phyloP scores from a whole-genome alignment of 2,888 invertebrate species.

The Colostygia pectinataria region DNA sequence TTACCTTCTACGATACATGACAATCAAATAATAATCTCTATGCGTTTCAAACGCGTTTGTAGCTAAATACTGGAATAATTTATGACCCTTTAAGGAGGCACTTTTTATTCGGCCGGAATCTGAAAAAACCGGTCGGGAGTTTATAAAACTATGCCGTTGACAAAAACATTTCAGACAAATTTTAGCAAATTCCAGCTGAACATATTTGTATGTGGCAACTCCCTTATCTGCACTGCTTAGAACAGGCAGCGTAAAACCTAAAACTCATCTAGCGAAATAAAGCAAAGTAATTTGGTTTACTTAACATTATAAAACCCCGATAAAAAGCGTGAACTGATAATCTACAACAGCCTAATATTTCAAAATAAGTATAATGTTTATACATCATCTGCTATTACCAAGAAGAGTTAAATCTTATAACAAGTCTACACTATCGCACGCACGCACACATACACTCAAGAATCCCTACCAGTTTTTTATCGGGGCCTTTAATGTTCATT shows the following conservation, averaged over 20 bases:
- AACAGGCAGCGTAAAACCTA: constrained; percentile 5
- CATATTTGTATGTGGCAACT: too few species aligned
- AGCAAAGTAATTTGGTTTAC: not conserved
- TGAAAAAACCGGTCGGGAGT: too few species aligned
- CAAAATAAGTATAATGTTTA: constrained; percentile 5
- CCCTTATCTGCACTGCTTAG: not conserved
- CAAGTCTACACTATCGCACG: constrained; percentile 7
- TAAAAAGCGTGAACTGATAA: constrained; percentile 5
- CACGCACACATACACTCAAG: constrained; percentile 3
- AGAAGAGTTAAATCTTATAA: constrained; percentile 8
- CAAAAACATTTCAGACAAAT: too few species aligned
- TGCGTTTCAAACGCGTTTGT: constrained; percentile 23
- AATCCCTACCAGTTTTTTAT: not conserved
- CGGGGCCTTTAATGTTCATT: not conserved
- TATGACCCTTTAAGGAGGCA: too few species aligned
- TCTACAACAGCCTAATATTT: constrained; percentile 8
- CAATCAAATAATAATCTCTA: constrained; percentile 11
- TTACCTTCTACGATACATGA: constrained; percentile 19
- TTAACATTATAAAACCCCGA: constrained; percentile 1
- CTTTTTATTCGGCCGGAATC: too few species aligned
- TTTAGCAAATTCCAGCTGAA: too few species aligned
- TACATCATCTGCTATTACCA: constrained; percentile 12
- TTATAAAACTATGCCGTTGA: too few species aligned
- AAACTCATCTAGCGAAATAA: not conserved
- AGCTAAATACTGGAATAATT: constrained; percentile 6